phyloP scores from a whole-genome alignment of 2,113 vertebrate species.

The Serilophus lunatus region DNA sequence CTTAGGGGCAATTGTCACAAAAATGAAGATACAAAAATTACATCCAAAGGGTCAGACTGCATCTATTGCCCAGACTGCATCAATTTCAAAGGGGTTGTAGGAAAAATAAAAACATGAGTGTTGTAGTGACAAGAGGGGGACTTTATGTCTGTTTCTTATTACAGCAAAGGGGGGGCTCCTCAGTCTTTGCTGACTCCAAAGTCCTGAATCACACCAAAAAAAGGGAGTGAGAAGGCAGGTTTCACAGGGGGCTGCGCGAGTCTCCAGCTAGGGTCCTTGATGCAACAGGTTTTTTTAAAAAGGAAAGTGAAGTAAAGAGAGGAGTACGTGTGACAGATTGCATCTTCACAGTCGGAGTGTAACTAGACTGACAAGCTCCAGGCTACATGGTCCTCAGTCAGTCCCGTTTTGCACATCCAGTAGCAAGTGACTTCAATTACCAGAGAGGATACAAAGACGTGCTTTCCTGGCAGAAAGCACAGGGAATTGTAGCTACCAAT shows the following conservation, averaged over 20 bases:
- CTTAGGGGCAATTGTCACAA: constrained; percentile 78
- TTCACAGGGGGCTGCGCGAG: constrained; percentile 85
- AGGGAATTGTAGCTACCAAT: constrained; percentile 15
- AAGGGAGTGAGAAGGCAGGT: constrained; percentile 83
- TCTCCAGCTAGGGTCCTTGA: constrained; percentile 78
- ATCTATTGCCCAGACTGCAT: constrained; percentile 85
- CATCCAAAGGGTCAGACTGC: constrained; percentile 81
- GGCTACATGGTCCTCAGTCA: constrained; percentile 51
- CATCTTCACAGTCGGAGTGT: constrained; percentile 66
- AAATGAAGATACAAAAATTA: constrained; percentile 76
- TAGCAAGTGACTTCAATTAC: constrained; percentile 32
- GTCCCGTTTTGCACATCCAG: constrained; percentile 31
- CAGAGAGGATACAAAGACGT: not conserved
- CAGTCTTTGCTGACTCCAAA: constrained; percentile 82
- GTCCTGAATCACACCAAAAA: constrained; percentile 84
- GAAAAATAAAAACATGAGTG: constrained; percentile 63
- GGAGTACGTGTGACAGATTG: not conserved
- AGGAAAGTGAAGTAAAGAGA: constrained; percentile 39
- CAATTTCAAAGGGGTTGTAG: constrained; percentile 75
- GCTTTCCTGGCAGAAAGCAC: constrained; percentile 66
- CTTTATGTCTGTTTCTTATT: constrained; percentile 97
- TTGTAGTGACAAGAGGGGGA: constrained; percentile 69
- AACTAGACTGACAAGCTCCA: constrained; percentile 50
- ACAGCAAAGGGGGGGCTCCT: constrained; percentile 84
- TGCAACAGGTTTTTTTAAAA: constrained; percentile 43